Evolutionary conservation across 2,888 invertebrate genomes (phyloP).

Genomic region (Lasioglossum oenotherae): DNA sequence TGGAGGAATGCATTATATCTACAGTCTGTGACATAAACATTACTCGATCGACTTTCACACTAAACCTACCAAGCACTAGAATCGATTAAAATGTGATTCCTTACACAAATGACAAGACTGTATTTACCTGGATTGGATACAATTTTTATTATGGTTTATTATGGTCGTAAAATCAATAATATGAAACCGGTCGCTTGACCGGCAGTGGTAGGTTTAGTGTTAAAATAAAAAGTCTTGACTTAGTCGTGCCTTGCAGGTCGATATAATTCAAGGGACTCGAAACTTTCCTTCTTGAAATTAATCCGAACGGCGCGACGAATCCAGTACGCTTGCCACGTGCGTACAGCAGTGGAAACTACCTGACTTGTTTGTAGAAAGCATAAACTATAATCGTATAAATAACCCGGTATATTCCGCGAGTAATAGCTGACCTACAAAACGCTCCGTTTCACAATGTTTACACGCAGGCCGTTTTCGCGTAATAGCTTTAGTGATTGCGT

Average conservation of each 20-base stretch:
- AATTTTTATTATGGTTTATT: too few relatives aligned
- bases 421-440: slow-evolving; percentile 62
- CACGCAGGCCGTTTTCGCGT: slow-evolving; percentile 44
- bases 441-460: slow-evolving; percentile 54
- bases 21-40: not conserved
- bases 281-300: not conserved
- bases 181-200: too few relatives aligned
- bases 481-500: slow-evolving; percentile 28
- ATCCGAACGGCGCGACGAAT: not conserved
- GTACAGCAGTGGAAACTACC: not conserved
- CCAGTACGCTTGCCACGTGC: not conserved
- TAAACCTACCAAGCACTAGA: too few relatives aligned
- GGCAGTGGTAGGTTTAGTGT: too few relatives aligned
- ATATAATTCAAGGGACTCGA: not conserved
- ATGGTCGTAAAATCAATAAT: too few relatives aligned
- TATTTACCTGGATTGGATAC: too few relatives aligned
- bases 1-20: not conserved
- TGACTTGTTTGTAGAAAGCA: slow-evolving; percentile 23
- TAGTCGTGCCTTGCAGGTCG: not conserved
- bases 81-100: too few relatives aligned
- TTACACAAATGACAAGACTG: too few relatives aligned
- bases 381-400: slow-evolving; percentile 47
- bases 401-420: slow-evolving; percentile 23
- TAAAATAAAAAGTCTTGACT: not conserved
- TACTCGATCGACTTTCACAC: too few relatives aligned